These are phyloP conservation scores for Trochalopteron elliotii DNA, from an alignment of 2,113 vertebrate genomes.

Conservation along the genomic window DNA sequence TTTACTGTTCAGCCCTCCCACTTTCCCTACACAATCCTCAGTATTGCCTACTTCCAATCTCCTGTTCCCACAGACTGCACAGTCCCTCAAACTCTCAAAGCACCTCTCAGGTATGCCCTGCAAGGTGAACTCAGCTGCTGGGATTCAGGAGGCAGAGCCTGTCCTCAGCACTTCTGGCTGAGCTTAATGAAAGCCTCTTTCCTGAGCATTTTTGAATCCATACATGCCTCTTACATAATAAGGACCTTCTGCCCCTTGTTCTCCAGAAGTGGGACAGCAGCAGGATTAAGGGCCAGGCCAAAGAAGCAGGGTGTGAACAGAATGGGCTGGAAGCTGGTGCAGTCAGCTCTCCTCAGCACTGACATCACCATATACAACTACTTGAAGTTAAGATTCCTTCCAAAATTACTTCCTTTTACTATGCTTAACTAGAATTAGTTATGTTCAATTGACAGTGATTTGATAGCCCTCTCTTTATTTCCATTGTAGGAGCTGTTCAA, in stretches of 20 bases:
- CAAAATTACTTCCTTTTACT: background rate
- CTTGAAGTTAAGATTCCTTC: background rate
- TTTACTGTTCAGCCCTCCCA: background rate
- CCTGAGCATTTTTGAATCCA: slow-evolving; percentile 81
- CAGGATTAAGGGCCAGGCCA: slow-evolving; percentile 90
- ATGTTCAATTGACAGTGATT: background rate
- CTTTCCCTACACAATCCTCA: background rate
- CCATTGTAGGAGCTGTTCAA: background rate
- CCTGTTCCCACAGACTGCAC: fast-evolving
- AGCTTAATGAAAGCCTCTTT: background rate
- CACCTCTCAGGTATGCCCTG: background rate
- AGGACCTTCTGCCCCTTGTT: slow-evolving; percentile 89
- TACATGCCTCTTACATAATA: slow-evolving; percentile 92
- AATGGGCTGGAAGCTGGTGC: slow-evolving; percentile 81
- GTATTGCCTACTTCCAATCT: background rate
- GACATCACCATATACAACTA: background rate
- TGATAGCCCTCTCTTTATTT: background rate
- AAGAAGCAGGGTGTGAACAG: slow-evolving; percentile 92
- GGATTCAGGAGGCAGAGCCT: background rate
- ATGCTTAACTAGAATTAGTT: background rate
- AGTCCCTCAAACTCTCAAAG: background rate
- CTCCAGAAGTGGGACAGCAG: slow-evolving; percentile 88
- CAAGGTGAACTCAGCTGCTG: background rate
- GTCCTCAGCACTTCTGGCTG: background rate
- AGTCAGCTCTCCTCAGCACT: background rate